Conservation (phyloP, 2,797 vertebrate genomes). For the Hydrocynus forskahlii region DNA sequence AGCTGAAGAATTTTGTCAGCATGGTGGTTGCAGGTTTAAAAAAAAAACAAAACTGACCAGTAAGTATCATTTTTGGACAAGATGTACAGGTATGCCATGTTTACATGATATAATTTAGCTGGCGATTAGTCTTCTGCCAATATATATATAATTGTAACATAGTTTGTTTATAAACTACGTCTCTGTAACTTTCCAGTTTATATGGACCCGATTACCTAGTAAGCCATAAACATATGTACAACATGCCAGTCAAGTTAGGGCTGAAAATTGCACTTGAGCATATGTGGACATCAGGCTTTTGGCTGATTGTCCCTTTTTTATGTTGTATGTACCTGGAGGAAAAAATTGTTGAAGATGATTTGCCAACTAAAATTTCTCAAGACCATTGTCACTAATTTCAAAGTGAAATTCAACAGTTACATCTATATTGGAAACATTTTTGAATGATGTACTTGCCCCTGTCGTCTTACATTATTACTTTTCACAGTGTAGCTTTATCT, state of each 20-base stretch:
- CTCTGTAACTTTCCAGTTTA: constrained; percentile 80
- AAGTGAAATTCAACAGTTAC: constrained; percentile 47
- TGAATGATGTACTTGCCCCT: constrained; percentile 43
- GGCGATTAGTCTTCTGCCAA: constrained; percentile 82
- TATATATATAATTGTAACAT: constrained; percentile 76
- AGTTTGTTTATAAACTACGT: constrained; percentile 79
- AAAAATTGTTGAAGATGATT: constrained; percentile 58
- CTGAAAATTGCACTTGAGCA: constrained; percentile 81
- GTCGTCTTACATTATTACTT: constrained; percentile 32
- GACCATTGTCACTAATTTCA: constrained; percentile 54
- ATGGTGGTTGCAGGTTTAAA: constrained; percentile 69
- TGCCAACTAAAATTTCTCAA: constrained; percentile 72
- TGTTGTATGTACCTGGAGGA: constrained; percentile 52
- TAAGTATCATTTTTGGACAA: constrained; percentile 89
- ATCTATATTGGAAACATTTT: constrained; percentile 52
- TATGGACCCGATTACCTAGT: constrained; percentile 84
- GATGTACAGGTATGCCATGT: constrained; percentile 92
- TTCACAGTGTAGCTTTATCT: constrained; percentile 45
- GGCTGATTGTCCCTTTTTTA: constrained; percentile 47
- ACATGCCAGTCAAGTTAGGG: constrained; percentile 77
- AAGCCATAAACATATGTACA: constrained; percentile 86
- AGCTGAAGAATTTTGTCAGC: constrained; percentile 66
- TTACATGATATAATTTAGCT: constrained; percentile 93
- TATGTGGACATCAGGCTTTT: constrained; percentile 63
- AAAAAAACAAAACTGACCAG: constrained; percentile 74